These are phyloP conservation scores for Anthrax anthrax DNA, from an alignment of 2,888 invertebrate species.

Conservation along the genomic window DNA sequence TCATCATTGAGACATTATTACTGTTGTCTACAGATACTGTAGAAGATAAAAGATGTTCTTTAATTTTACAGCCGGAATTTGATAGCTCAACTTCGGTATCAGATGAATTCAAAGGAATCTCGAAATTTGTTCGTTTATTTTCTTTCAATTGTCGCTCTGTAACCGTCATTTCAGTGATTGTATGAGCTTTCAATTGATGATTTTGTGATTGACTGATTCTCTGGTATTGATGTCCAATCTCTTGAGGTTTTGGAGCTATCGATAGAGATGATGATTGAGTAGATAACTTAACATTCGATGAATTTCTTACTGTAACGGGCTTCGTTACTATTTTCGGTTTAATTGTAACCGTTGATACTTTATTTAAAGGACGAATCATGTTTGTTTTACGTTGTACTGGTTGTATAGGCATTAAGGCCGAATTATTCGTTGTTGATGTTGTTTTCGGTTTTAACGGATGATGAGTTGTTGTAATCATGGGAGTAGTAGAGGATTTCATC, in stretches of 20 bases:
- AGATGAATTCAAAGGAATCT: not conserved
- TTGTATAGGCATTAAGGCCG: slow-evolving; percentile 7
- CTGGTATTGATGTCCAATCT: too few species aligned
- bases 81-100: not conserved
- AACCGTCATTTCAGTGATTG: too few species aligned
- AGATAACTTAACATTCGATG: slow-evolving; percentile 23
- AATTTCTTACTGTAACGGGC: slow-evolving; percentile 7
- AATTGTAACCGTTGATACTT: slow-evolving; percentile 9
- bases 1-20: too few species aligned
- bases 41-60: not conserved
- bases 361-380: slow-evolving; percentile 10
- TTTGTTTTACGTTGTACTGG: slow-evolving; percentile 12
- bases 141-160: slow-evolving; percentile 2
- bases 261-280: slow-evolving; percentile 19
- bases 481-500: slow-evolving; percentile 6
- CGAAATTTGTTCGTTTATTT: slow-evolving; percentile 1
- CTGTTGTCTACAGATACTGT: too few species aligned
- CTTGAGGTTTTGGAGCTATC: slow-evolving; percentile 30
- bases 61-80: not conserved
- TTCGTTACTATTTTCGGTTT: slow-evolving; percentile 14
- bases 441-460: slow-evolving; percentile 10
- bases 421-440: not conserved
- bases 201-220: too few species aligned
- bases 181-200: too few species aligned
- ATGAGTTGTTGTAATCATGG: slow-evolving; percentile 1